Conservation (phyloP, 1,140 invertebrate species). For the Homalodisca vitripennis region DNA sequence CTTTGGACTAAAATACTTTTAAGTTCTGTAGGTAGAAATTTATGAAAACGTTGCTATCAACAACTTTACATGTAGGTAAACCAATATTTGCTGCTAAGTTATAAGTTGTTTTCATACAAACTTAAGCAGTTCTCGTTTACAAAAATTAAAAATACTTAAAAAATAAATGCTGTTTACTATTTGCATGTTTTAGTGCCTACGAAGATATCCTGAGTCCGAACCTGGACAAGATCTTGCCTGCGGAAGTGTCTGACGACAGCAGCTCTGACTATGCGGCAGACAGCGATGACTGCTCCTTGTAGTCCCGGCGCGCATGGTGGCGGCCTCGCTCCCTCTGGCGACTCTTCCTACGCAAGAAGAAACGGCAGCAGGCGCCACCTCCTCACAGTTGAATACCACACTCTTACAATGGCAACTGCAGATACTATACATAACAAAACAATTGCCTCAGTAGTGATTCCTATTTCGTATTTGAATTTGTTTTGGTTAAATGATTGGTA, state of each 20-base stretch:
- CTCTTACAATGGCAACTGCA: background rate
- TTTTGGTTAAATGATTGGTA: too few species aligned
- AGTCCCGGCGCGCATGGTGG: conserved; percentile 13
- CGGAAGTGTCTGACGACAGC: conserved; percentile 24
- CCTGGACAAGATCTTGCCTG: conserved; percentile 56
- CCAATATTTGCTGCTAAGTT: too few species aligned
- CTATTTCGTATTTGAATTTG: too few species aligned
- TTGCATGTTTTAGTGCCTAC: conserved; percentile 46
- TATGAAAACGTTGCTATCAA: too few species aligned
- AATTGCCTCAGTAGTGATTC: background rate
- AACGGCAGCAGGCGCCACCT: conserved; percentile 4
- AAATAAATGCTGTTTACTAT: too few species aligned
- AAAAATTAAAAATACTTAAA: too few species aligned
- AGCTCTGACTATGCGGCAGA: conserved; percentile 37
- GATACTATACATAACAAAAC: background rate
- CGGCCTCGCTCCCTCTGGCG: conserved; percentile 10
- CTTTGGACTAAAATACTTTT: too few species aligned
- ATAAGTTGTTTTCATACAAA: too few species aligned
- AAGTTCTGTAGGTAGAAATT: too few species aligned
- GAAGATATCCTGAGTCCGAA: conserved; percentile 62
- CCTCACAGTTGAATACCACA: background rate
- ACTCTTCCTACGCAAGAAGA: background rate
- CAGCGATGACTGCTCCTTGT: conserved; percentile 37
- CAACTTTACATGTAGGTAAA: too few species aligned
- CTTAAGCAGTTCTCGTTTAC: too few species aligned